Evolutionary conservation across 1,140 invertebrate species (phyloP).

Genomic region (Asobara japonica): DNA sequence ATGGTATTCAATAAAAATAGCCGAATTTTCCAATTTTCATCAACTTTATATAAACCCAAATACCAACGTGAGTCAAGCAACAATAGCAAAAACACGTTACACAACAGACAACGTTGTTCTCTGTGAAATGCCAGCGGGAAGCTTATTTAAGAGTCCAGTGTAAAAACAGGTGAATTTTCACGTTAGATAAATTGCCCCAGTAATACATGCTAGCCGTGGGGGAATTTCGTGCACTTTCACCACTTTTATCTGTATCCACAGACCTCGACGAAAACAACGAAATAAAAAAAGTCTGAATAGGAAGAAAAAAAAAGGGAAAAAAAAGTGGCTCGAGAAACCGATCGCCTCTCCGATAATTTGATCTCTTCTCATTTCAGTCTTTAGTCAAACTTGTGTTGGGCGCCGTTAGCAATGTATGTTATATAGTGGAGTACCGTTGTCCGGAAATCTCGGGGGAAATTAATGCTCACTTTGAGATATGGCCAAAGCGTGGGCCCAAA

Average conservation of each 20-base stretch:
- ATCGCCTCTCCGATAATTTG: conserved; percentile 21
- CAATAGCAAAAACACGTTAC: background rate
- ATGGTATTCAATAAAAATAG: too few relatives aligned
- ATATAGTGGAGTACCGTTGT: conserved; percentile 18
- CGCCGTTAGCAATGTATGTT: conserved; percentile 11
- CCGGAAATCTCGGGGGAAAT: conserved; percentile 28
- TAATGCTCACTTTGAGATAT: conserved; percentile 20
- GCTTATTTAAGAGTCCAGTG: background rate
- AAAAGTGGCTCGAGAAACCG: conserved; percentile 21
- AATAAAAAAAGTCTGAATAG: background rate
- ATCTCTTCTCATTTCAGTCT: conserved; percentile 16
- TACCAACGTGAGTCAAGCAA: too few relatives aligned
- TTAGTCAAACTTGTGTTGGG: background rate
- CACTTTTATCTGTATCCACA: conserved; percentile 1
- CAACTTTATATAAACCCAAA: too few relatives aligned
- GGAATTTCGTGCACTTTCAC: conserved; percentile 1
- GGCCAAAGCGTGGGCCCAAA: background rate
- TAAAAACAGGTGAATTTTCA: conserved; percentile 13
- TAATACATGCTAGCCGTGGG: conserved; percentile 10
- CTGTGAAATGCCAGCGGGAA: background rate
- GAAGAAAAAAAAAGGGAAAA: background rate
- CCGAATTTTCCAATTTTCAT: too few relatives aligned
- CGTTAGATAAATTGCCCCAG: conserved; percentile 1
- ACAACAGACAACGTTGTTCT: background rate
- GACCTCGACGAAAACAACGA: background rate